Evolutionary conservation across 2,113 vertebrate genomes (phyloP).

Genomic region (Antigone vipio): DNA sequence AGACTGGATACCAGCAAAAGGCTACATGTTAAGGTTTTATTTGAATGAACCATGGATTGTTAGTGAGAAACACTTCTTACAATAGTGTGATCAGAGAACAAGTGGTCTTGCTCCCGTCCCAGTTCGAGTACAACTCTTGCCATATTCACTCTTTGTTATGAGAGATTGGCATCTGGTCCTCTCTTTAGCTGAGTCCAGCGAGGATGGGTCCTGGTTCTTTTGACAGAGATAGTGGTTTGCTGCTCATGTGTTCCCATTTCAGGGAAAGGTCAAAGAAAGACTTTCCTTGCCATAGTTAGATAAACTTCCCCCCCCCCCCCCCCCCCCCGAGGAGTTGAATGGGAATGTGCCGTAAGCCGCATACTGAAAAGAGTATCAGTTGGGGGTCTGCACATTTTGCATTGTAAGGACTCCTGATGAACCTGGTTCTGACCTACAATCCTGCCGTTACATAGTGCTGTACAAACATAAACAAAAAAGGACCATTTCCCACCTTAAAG

Average conservation of each 20-base stretch:
- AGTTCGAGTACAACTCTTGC: not conserved
- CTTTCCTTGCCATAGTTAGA: not conserved
- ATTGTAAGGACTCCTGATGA: not conserved
- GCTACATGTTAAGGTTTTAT: not conserved
- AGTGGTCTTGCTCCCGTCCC: not conserved
- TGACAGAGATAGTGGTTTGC: not conserved
- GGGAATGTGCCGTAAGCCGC: not conserved
- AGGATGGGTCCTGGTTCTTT: not conserved
- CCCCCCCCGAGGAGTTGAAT: not conserved
- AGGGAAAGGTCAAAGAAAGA: not conserved
- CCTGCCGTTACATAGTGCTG: not conserved
- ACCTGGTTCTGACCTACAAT: not conserved
- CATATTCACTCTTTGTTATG: not conserved
- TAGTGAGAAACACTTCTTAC: not conserved
- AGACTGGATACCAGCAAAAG: not conserved
- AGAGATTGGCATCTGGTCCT: not conserved
- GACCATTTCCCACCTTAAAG: not conserved
- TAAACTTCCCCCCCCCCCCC: not conserved
- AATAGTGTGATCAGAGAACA: not conserved
- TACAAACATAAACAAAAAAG: not conserved
- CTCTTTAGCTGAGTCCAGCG: not conserved
- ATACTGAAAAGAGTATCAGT: not conserved
- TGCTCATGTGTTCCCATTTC: not conserved
- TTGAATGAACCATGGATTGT: not conserved
- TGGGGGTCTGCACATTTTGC: not conserved